Evolutionary conservation across 2,888 invertebrate species (phyloP).

Genomic region (Phanerotoma sp.): DNA sequence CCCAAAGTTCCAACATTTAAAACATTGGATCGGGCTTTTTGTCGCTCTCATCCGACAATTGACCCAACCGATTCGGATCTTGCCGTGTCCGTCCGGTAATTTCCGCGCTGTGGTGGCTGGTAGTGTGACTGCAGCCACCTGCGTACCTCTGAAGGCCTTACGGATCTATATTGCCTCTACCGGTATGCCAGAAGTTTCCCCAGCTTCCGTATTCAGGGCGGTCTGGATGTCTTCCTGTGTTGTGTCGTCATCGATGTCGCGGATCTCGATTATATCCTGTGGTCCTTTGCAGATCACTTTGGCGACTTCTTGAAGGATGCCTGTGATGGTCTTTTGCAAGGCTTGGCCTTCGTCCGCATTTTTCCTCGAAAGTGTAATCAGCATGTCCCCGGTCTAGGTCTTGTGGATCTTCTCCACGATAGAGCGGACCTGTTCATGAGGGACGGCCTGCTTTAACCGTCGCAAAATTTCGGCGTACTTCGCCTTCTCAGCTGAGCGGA

Average conservation of each 20-base stretch:
- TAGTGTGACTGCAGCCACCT: constrained; percentile 17
- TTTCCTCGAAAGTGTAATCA: constrained; percentile 8
- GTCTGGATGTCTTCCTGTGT: constrained; percentile 21
- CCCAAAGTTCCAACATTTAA: neutral
- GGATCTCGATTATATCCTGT: constrained; percentile 24
- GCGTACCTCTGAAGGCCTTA: constrained; percentile 22
- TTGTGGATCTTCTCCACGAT: constrained; percentile 17
- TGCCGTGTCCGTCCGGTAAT: neutral
- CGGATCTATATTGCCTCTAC: constrained; percentile 5
- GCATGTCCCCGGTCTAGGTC: constrained; percentile 14
- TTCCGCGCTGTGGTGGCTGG: constrained; percentile 10
- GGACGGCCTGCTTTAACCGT: constrained; percentile 8
- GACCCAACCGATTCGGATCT: constrained; percentile 27
- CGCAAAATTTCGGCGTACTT: constrained; percentile 25
- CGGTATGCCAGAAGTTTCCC: neutral
- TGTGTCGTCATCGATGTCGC: constrained; percentile 25
- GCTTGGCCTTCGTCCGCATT: constrained; percentile 4
- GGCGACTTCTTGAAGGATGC: constrained; percentile 9
- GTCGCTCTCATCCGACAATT: neutral
- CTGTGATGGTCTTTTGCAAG: constrained; percentile 2
- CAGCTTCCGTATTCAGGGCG: neutral
- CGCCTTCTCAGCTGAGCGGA: constrained; percentile 15
- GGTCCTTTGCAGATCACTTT: constrained; percentile 19
- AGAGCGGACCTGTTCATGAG: constrained; percentile 10
- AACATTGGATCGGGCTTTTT: neutral